A percentile compares a stretch with the other conserved stretches of the same genome.
phyloP scores from a whole-genome alignment of 2,888 invertebrate species.

The Lepidonotus clava region DNA sequence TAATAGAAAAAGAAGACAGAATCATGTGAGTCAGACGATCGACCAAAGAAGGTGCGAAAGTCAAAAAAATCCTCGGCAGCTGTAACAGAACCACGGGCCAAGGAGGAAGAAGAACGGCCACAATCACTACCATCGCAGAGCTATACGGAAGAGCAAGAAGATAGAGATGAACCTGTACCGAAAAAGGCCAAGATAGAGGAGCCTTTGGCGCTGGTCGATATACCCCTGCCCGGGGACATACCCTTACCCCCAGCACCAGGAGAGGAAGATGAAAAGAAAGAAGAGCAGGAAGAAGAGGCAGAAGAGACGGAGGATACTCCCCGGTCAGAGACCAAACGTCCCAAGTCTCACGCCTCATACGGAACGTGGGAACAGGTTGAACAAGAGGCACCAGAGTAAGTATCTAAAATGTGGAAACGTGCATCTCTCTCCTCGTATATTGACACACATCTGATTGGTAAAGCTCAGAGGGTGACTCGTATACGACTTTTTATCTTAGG shows the following conservation, averaged over 20 bases:
- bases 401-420: background rate
- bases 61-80: background rate
- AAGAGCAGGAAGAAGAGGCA: background rate
- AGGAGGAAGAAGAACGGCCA: background rate
- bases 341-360: background rate
- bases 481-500: too few relatives aligned
- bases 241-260: constrained; percentile 4
- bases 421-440: too few relatives aligned
- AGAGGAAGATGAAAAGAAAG: background rate
- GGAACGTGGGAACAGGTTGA: constrained; percentile 37
- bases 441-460: too few relatives aligned
- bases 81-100: too few relatives aligned
- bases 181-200: constrained; percentile 5
- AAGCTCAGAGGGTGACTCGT: too few relatives aligned
- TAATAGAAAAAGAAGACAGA: constrained; percentile 6
- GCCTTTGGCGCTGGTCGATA: background rate
- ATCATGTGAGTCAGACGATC: background rate
- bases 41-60: background rate
- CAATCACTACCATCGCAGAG: background rate
- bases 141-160: background rate
- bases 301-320: background rate
- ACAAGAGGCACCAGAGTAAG: background rate
- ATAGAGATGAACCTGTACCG: background rate
- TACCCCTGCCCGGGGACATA: constrained; percentile 13
- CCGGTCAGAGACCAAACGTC: background rate